phyloP scores from a whole-genome alignment of 2,113 vertebrate species.

The Narcine bancroftii region DNA sequence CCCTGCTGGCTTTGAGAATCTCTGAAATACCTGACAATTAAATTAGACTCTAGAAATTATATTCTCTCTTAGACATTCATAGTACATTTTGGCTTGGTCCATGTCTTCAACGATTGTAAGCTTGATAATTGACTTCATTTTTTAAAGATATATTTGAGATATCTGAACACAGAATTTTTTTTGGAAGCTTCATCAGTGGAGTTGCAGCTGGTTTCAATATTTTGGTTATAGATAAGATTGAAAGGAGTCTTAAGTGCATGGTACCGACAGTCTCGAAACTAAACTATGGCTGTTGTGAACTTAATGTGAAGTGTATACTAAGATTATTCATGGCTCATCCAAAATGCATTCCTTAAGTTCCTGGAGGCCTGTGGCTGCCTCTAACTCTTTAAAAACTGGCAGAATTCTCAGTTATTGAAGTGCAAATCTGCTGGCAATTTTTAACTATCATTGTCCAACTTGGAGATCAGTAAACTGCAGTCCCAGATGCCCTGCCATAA shows the following conservation, averaged over 20 bases:
- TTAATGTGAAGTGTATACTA: background rate
- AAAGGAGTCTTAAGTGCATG: background rate
- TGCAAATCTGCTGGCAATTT: too few species aligned
- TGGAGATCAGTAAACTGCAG: too few species aligned
- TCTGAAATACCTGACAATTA: background rate
- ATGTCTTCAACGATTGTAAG: background rate
- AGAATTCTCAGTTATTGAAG: too few species aligned
- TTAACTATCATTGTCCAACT: too few species aligned
- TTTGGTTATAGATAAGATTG: background rate
- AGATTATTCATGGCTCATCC: too few species aligned
- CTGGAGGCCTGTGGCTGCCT: too few species aligned
- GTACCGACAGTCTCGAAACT: background rate
- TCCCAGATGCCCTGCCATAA: too few species aligned
- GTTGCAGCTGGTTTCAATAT: conserved; percentile 23
- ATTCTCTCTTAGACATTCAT: background rate
- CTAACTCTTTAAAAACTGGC: too few species aligned
- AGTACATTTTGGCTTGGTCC: too few species aligned
- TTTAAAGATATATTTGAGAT: too few species aligned
- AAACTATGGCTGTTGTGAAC: background rate
- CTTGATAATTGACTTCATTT: background rate
- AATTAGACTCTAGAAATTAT: background rate
- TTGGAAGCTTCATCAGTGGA: background rate
- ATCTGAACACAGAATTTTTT: background rate
- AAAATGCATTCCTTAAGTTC: too few species aligned
- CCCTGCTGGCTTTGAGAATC: background rate